phyloP scores from a whole-genome alignment of 2,888 invertebrate species.

The Leptogaster cylindrica region DNA sequence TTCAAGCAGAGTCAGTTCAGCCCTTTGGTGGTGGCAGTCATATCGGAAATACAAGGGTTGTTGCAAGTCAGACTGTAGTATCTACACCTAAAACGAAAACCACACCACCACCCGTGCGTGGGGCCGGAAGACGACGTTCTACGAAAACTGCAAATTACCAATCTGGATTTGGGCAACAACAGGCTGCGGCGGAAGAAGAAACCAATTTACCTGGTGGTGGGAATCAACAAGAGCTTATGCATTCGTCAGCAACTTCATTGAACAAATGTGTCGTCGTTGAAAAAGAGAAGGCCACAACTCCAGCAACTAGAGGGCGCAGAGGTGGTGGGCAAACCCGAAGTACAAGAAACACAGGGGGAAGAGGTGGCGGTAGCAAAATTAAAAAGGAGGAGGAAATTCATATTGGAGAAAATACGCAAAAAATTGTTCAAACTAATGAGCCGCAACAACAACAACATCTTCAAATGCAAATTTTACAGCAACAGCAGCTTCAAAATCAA shows the following conservation, averaged over 20 bases:
- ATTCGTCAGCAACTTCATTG: constrained; percentile 7
- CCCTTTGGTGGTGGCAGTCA: constrained; percentile 44
- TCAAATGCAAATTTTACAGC: constrained; percentile 32
- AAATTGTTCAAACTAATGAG: constrained; percentile 10
- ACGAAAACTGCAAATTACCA: not conserved
- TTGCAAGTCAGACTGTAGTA: constrained; percentile 44
- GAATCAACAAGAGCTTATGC: constrained; percentile 18
- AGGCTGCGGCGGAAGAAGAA: constrained; percentile 1
- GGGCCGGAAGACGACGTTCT: not conserved
- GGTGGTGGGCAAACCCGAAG: not conserved
- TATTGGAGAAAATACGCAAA: no score
- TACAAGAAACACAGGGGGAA: not conserved
- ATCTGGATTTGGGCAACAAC: not conserved
- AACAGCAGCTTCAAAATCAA: constrained; percentile 53
- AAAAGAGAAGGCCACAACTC: not conserved
- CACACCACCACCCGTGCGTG: constrained; percentile 53
- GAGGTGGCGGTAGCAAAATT: not conserved
- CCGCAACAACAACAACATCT: constrained; percentile 34
- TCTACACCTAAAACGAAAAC: constrained; percentile 12
- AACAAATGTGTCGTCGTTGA: constrained; percentile 6
- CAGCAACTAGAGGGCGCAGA: not conserved
- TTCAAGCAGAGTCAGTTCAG: constrained; percentile 11
- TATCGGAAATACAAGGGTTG: not conserved
- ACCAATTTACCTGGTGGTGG: not conserved
- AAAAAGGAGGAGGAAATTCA: constrained; percentile 4